These are phyloP conservation scores for Porites lobata DNA, from an alignment of 92 coral and sea anemone genomes.

Conservation along the genomic window DNA sequence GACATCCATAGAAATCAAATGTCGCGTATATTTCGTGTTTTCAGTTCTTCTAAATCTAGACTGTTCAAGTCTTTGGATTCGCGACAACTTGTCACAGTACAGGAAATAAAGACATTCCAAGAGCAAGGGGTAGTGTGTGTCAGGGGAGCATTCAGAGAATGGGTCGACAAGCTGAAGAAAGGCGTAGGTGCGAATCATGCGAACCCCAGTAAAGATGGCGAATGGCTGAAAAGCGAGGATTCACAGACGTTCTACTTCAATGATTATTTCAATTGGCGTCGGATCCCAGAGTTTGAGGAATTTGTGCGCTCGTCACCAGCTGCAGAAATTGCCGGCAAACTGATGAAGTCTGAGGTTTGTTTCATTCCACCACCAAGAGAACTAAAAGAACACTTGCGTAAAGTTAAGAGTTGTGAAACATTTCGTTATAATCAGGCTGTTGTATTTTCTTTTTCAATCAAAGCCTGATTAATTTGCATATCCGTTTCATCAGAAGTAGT, in stretches of 20 bases:
- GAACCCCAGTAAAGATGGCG: conserved; percentile 74
- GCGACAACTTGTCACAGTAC: conserved; percentile 37
- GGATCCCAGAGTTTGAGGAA: conserved; percentile 75
- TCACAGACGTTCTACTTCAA: conserved; percentile 70
- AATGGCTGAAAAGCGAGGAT: conserved; percentile 42
- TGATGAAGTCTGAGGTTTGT: conserved; percentile 77
- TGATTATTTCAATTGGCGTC: conserved; percentile 79
- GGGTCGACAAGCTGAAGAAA: conserved; percentile 73
- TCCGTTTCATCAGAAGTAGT: no score
- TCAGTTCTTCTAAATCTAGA: background rate
- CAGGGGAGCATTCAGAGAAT: conserved; percentile 80
- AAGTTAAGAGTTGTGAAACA: no score
- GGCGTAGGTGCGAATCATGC: conserved; percentile 75
- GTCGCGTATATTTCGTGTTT: background rate
- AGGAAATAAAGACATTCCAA: conserved; percentile 64
- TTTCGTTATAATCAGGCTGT: no score
- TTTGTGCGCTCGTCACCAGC: conserved; percentile 86
- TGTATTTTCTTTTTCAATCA: no score
- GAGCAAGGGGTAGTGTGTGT: conserved; percentile 84
- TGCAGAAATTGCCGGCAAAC: conserved; percentile 70
- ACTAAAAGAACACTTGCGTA: no score
- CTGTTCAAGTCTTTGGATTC: background rate
- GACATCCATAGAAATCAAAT: background rate
- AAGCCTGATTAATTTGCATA: no score
- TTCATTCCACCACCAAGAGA: background rate